A percentile compares a stretch with the other conserved stretches of the same genome.
phyloP scores from a whole-genome alignment of 2,797 vertebrate species.

The Jordanella pulchra region DNA sequence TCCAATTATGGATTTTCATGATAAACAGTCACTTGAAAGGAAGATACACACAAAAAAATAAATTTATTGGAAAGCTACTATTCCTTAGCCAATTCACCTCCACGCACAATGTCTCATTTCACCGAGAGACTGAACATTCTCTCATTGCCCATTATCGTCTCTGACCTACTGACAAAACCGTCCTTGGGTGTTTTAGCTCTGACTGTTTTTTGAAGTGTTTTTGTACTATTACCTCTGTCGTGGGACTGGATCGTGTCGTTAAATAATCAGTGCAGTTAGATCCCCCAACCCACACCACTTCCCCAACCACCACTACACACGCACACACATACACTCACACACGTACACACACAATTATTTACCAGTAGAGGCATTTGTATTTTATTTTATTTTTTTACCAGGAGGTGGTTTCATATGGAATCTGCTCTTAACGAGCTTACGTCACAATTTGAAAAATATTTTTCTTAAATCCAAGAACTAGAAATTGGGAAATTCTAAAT shows the following conservation, averaged over 20 bases:
- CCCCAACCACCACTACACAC: not conserved
- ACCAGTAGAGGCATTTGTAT: too few relatives aligned
- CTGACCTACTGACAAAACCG: slow-evolving; percentile 48
- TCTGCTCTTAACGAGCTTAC: slow-evolving; percentile 8
- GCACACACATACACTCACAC: slow-evolving; percentile 10
- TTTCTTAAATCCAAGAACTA: slow-evolving; percentile 43
- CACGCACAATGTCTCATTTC: slow-evolving; percentile 56
- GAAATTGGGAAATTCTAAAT: too few relatives aligned
- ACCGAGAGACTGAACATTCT: slow-evolving; percentile 40
- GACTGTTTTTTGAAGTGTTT: slow-evolving; percentile 51
- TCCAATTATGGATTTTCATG: slow-evolving; percentile 98
- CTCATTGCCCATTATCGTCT: slow-evolving; percentile 44
- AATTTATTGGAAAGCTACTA: slow-evolving; percentile 33
- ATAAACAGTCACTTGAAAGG: slow-evolving; percentile 59
- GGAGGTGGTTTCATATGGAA: slow-evolving; percentile 1
- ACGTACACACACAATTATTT: not conserved
- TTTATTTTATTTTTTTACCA: too few relatives aligned
- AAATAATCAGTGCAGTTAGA: slow-evolving; percentile 43
- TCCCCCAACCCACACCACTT: too few relatives aligned
- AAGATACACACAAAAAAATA: slow-evolving; percentile 4
- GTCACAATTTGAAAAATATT: slow-evolving; percentile 22
- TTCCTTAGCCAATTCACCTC: slow-evolving; percentile 28
- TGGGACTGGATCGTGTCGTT: slow-evolving; percentile 55
- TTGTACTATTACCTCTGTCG: slow-evolving; percentile 51
- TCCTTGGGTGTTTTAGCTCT: not conserved